Base-by-base conservation (phyloP, 2,113 vertebrate species). In the Nettapus auritus region DNA sequence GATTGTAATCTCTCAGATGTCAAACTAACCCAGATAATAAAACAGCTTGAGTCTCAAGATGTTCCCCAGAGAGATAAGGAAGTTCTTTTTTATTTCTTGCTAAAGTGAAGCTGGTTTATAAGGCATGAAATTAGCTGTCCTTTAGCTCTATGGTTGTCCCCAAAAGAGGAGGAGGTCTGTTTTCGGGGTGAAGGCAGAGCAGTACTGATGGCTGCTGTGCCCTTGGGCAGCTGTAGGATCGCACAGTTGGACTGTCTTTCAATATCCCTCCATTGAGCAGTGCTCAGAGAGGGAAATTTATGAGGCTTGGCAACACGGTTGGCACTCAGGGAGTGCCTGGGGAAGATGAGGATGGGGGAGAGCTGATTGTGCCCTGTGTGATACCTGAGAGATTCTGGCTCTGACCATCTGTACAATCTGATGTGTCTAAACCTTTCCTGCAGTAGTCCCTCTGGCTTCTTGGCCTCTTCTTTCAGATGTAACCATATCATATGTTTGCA, bases 1-100 rank as follows among this genome's bases (percentile, higher is more conserved):
- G 91, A 92, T 94, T 75, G 38, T 80, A 78, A 91, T 94, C 92
- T 84, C 95, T 95, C 56, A 0, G 67, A 89, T 95, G 94, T 96
- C 92, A 94, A 66, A 78, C 75, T 92, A 95, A 93, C 92, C 75
- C 79, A 81, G 94, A 93, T 89, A 94, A 96, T 56, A 77, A 89
- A 94, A 31, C 82, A 80, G 86, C 48, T 67, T 56, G 78, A 75
- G 59, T 42, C 74, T 93, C 23, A 14, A 86, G 53, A 84, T 44
- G 50, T 59, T 85, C 88, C 63, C 82, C 42, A 40, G 92, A 66
- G 74, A 94, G 71, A 70, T 60, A 90, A 90, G 86, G 26, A 93
- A 87, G 48, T 86, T n/a, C 14, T 34, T 68, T 64, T 60, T 81
- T 91, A n/a, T 40, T 86, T 42, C 40, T 15, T 48, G 26, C 70